Evolutionary conservation across 2,797 vertebrate species (phyloP).

Genomic region (Acrossocheilus fasciatus): DNA sequence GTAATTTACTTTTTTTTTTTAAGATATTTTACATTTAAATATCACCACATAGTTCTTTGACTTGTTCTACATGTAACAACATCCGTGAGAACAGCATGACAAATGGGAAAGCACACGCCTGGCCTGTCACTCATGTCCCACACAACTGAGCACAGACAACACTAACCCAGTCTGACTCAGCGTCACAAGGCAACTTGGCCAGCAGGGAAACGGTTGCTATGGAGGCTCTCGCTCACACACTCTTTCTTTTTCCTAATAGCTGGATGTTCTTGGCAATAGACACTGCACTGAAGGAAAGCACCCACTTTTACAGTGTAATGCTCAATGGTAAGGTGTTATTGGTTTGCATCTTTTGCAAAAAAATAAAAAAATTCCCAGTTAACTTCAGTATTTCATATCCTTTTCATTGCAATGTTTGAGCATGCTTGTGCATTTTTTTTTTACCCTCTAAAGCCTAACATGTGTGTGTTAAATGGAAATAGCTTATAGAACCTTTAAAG

Average conservation of each 20-base stretch:
- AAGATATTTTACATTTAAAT: background rate
- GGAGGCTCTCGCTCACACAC: constrained; percentile 27
- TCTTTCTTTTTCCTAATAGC: constrained; percentile 36
- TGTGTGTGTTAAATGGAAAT: too few species aligned
- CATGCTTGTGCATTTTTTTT: background rate
- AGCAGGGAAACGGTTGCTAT: constrained; percentile 47
- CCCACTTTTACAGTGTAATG: background rate
- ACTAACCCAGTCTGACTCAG: constrained; percentile 54
- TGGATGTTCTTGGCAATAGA: background rate
- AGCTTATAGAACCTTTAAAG: background rate
- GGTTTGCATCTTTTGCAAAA: background rate
- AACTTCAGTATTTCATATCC: background rate
- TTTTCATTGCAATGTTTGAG: background rate
- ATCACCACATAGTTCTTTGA: background rate
- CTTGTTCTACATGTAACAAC: background rate
- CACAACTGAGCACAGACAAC: constrained; percentile 22
- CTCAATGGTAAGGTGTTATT: background rate
- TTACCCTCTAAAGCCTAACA: background rate
- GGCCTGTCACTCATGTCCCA: constrained; percentile 13
- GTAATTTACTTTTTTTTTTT: too few species aligned
- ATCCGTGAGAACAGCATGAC: background rate
- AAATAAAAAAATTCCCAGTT: background rate
- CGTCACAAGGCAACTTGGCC: constrained; percentile 48
- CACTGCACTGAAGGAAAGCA: background rate
- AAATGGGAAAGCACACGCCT: background rate